Evolutionary conservation across 92 coral and sea anemone genomes (phyloP).

Genomic region (Epizoanthus rinbou): DNA sequence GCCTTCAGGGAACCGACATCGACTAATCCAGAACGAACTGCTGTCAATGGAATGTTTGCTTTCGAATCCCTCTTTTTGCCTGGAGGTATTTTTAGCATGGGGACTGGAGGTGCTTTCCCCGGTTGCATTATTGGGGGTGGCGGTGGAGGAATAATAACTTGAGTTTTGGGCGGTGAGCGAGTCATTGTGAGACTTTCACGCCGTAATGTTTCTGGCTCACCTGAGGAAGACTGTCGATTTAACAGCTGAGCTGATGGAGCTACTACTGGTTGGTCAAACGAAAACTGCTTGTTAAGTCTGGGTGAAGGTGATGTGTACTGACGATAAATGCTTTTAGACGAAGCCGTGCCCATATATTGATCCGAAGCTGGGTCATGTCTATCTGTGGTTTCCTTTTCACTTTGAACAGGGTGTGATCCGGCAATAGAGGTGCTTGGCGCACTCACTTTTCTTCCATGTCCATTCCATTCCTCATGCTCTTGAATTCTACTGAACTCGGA

Average conservation of each 20-base stretch:
- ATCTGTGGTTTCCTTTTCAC: slow-evolving; percentile 26
- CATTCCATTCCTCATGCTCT: slow-evolving; percentile 13
- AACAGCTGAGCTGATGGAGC: slow-evolving; percentile 1
- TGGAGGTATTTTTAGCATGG: slow-evolving; percentile 9
- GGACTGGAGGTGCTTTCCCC: background rate
- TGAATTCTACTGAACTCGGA: slow-evolving; percentile 47
- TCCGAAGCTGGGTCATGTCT: slow-evolving; percentile 5
- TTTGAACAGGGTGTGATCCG: slow-evolving; percentile 21
- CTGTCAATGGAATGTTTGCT: slow-evolving; percentile 54
- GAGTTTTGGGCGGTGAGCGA: slow-evolving; percentile 24
- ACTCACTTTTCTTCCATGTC: slow-evolving; percentile 19
- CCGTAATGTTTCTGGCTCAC: slow-evolving; percentile 23
- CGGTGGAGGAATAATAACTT: slow-evolving; percentile 34
- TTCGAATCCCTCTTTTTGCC: slow-evolving; percentile 47
- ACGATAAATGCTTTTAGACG: slow-evolving; percentile 48
- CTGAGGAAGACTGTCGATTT: slow-evolving; percentile 18
- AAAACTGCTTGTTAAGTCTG: slow-evolving; percentile 46
- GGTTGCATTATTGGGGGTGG: slow-evolving; percentile 52
- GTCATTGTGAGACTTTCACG: slow-evolving; percentile 15
- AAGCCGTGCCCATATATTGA: slow-evolving; percentile 17
- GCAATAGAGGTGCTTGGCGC: background rate
- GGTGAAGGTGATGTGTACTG: slow-evolving; percentile 46
- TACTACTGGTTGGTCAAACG: slow-evolving; percentile 43
- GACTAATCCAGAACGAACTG: slow-evolving; percentile 74
- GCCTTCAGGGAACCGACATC: slow-evolving; percentile 75